A percentile compares a stretch with the other conserved stretches of the same genome.
phyloP scores from a whole-genome alignment of 92 coral and sea anemone genomes.

The Siderastrea siderea region DNA sequence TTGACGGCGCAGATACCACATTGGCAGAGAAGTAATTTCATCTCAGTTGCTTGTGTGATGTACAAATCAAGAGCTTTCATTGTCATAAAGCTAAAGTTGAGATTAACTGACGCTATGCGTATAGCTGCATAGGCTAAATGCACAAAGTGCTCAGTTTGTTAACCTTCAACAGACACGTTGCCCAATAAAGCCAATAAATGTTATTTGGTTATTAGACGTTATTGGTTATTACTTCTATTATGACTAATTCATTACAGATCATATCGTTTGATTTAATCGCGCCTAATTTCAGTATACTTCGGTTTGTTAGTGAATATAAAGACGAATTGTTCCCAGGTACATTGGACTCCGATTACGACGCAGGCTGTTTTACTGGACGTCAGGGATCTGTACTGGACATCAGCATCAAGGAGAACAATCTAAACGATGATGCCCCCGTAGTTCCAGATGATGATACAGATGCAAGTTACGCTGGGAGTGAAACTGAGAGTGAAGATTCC shows the following conservation, averaged over 20 bases:
- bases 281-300: slow-evolving; percentile 48
- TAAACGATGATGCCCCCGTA: slow-evolving; percentile 44
- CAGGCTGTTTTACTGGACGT: slow-evolving; percentile 40
- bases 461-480: slow-evolving; percentile 33
- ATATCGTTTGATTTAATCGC: slow-evolving; percentile 21
- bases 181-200: neutral
- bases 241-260: slow-evolving; percentile 1
- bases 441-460: slow-evolving; percentile 21
- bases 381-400: slow-evolving; percentile 46
- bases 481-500: slow-evolving; percentile 57
- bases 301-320: slow-evolving; percentile 43
- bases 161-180: neutral
- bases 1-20: slow-evolving; percentile 6
- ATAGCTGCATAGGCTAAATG: slow-evolving; percentile 4
- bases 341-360: slow-evolving; percentile 44
- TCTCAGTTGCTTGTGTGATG: slow-evolving; percentile 30
- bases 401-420: slow-evolving; percentile 44
- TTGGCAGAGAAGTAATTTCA: slow-evolving; percentile 23
- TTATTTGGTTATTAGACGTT: neutral
- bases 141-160: slow-evolving; percentile 18
- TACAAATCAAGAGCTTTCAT: slow-evolving; percentile 23
- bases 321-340: slow-evolving; percentile 47
- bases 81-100: slow-evolving; percentile 19
- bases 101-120: slow-evolving; percentile 1
- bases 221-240: neutral